These are phyloP conservation scores for Pachymerium ferrugineum DNA, from an alignment of 2,888 invertebrate species.

Conservation along the genomic window DNA sequence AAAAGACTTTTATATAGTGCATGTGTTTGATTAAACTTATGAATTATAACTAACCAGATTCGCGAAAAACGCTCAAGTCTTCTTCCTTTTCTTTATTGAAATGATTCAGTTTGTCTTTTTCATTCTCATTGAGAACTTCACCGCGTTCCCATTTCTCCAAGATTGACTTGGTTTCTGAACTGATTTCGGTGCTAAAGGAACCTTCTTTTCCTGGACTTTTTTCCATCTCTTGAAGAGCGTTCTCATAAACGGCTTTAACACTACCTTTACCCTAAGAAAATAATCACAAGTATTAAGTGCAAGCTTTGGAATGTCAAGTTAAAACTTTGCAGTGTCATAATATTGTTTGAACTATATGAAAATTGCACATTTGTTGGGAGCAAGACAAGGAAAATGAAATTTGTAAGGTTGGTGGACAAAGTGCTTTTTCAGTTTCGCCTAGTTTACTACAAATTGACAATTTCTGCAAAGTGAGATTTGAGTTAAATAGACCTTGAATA, in stretches of 20 bases:
- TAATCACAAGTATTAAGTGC: neutral
- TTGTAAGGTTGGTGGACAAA: too few relatives aligned
- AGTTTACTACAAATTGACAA: too few relatives aligned
- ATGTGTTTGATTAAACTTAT: neutral
- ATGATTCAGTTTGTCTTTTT: conserved; percentile 51
- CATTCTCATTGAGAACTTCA: conserved; percentile 47
- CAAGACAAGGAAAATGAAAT: too few relatives aligned
- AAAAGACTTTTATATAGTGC: neutral
- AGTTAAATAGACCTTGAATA: neutral
- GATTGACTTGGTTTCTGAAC: conserved; percentile 35
- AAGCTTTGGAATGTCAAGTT: neutral
- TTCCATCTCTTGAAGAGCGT: conserved; percentile 58
- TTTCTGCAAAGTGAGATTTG: too few relatives aligned
- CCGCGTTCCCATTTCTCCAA: conserved; percentile 55
- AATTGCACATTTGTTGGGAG: too few relatives aligned
- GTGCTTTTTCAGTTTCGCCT: too few relatives aligned
- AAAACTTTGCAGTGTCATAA: neutral
- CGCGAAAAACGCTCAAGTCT: conserved; percentile 71
- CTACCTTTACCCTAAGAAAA: conserved; percentile 71
- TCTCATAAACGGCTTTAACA: conserved; percentile 87
- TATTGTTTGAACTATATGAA: too few relatives aligned
- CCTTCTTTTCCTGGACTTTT: conserved; percentile 58
- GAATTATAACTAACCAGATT: conserved; percentile 54
- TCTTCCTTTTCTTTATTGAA: conserved; percentile 56
- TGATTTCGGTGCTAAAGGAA: conserved; percentile 49